Base-by-base conservation (phyloP, 2,797 vertebrate genomes). In the Acomys russatus region DNA sequence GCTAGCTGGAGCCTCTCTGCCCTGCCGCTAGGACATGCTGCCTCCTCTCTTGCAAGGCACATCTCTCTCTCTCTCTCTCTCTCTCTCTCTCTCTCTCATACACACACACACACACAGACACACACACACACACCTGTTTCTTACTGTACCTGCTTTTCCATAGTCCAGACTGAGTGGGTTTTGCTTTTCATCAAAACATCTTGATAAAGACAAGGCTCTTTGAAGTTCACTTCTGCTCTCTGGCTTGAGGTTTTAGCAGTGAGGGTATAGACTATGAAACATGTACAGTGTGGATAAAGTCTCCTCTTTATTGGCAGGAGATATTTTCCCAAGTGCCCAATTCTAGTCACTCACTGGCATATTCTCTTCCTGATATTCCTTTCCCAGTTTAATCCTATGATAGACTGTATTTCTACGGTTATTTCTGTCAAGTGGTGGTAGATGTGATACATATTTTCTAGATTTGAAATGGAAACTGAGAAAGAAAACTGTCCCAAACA, bases 401-500 rank as follows among this genome's bases (percentile, higher is more conserved):
- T 54, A 30, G 70, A 71, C 18, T 30, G n/a, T 33, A 68, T 63
- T 90, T 82, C 38, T 84, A 15, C 25, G 63, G 59, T 89, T 92
- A 61, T 94, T 93, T 92, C 73, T 96, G 92, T 82, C 86, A 77
- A 11, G 44, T 61, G 35, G n/a, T 80, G 56, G 33, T 85, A 77
- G 33, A 74, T 2, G 1, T 38, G 51, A 63, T 17, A 85, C 20
- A 85, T 12, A 87, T 8, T 94, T 94, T 88, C 66, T 44, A 94
- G 84, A 90, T 94, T 95, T 64, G 93, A 91, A 95, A 95, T 82
- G 85, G 61, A 90, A 93, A 84, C 92, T 74, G 77, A 94, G 84
- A 94, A 92, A 88, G 35, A 88, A 96, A 97, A 88, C 80, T 82
- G 49, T 94, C 44, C 77, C 90, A 93, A 84, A 93, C 61, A 90